phyloP scores from a whole-genome alignment of 53 echinoderm and acorn worm species.

The Temnopleurus reevesii region DNA sequence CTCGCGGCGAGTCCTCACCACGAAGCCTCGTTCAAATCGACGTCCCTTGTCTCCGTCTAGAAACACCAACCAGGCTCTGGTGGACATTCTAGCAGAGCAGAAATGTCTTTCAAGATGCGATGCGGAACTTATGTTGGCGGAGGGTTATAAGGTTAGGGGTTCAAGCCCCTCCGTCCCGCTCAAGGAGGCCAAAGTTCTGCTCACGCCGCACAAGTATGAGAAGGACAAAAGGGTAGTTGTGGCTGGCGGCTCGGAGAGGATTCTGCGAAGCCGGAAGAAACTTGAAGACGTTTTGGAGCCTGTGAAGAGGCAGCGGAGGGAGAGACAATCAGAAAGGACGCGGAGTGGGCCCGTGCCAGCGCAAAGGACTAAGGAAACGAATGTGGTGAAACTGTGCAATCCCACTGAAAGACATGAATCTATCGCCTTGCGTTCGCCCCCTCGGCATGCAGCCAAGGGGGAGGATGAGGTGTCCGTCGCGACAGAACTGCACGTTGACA shows the following conservation, averaged over 20 bases:
- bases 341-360: neutral
- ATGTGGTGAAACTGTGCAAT: slow-evolving; percentile 35
- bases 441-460: neutral
- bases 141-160: slow-evolving; percentile 74
- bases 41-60: slow-evolving; percentile 71
- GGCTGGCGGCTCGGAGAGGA: slow-evolving; percentile 24
- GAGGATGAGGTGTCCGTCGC: neutral
- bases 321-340: slow-evolving; percentile 3
- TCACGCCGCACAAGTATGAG: slow-evolving; percentile 77
- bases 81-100: slow-evolving; percentile 81
- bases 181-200: slow-evolving; percentile 71
- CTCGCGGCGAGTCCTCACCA: neutral
- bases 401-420: neutral
- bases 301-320: neutral
- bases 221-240: slow-evolving; percentile 65
- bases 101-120: slow-evolving; percentile 87
- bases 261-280: neutral
- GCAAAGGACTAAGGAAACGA: slow-evolving; percentile 37
- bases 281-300: neutral
- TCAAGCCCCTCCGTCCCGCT: slow-evolving; percentile 29
- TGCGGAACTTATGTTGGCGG: slow-evolving; percentile 84
- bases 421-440: neutral
- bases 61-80: slow-evolving; percentile 76
- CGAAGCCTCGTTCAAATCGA: slow-evolving; percentile 43
- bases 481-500: neutral